phyloP scores from a whole-genome alignment of 2,797 vertebrate species.

The Phyllotis vaccarum region DNA sequence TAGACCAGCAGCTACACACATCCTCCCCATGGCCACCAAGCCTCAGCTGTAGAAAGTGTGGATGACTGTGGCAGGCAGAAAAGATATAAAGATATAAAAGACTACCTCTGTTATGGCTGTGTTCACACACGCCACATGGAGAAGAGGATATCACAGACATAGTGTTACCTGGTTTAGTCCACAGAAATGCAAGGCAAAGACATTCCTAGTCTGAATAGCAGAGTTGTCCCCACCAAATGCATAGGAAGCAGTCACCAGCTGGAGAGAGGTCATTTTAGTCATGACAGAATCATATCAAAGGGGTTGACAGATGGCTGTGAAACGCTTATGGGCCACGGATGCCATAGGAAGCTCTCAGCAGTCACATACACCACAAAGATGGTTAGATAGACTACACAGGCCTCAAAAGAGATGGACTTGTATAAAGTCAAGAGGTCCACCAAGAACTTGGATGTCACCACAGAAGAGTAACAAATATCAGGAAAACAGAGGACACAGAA shows the following conservation, averaged over 20 bases:
- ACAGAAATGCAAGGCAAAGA: conserved; percentile 77
- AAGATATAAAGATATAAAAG: conserved; percentile 69
- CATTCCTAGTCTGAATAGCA: conserved; percentile 60
- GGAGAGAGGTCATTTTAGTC: conserved; percentile 70
- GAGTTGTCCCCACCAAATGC: conserved; percentile 67
- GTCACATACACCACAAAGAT: conserved; percentile 80
- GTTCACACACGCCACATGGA: conserved; percentile 61
- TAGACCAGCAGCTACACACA: not conserved
- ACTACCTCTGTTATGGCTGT: conserved; percentile 27
- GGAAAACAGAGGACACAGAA: conserved; percentile 76
- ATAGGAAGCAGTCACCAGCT: conserved; percentile 78
- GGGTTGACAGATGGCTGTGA: conserved; percentile 75
- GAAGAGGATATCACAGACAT: conserved; percentile 76
- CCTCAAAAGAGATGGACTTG: conserved; percentile 78
- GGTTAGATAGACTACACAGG: conserved; percentile 72
- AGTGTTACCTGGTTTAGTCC: conserved; percentile 67
- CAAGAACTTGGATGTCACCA: conserved; percentile 77
- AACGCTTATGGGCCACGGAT: conserved; percentile 79
- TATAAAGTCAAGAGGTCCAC: conserved; percentile 68
- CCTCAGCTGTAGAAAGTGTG: conserved; percentile 69
- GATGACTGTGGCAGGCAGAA: conserved; percentile 63
- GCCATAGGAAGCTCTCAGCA: conserved; percentile 81
- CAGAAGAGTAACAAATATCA: conserved; percentile 78
- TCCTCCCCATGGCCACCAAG: conserved; percentile 52
- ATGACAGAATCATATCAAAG: conserved; percentile 71